Evolutionary conservation across 2,113 vertebrate genomes (phyloP), one percentile per base, ranked within the genome.

Genomic region (Xenotilapia caudafasciata): DNA sequence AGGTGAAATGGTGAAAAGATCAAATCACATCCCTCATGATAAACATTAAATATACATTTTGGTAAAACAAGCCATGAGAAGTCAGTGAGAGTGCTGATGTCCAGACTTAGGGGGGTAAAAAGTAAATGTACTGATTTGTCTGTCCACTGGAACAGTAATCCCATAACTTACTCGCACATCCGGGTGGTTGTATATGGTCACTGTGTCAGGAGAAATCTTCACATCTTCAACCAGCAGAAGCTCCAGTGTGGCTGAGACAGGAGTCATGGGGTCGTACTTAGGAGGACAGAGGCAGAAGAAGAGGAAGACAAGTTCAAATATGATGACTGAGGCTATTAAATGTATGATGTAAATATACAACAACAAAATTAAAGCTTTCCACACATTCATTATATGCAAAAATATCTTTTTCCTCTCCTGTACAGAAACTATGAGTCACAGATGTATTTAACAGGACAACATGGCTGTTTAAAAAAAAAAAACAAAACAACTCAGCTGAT

Each of bases 201-300:
- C 28, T 6, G 88, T 86, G 7, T 95, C 80, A 0, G 98, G 98
- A 58, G 84, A 97, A 83, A 99, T 97, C 79, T 92, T 97, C 31
- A 99, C 97, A 80, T 98, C 98, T 89, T 98, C 98, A 70, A 99
- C 98, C 31, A 99, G 94, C n/a, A 99, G 94, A 45, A 99, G 97
- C 3, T 99, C 98, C 60, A 98, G 91, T 51, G 96, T 96, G 77
- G 97, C 97, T 3, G 97, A 97, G 68, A 98, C 96, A 0, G 97
- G 96, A 4, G 92, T 93, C n/a, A 98, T 86, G 9, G 94, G 90
- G 17, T 97, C 96, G 10, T 95, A 93, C 99, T 99, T 95, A 65
- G 33, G 31, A 38, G 31, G 33, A 65, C 4, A 65, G 60, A 65
- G 45, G 88, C 92, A 75, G 33, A 21, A 60, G 26, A 83, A 60